These are phyloP conservation scores for Sebastes cheni DNA, from an alignment of 2,797 vertebrate genomes.

Conservation along the genomic window DNA sequence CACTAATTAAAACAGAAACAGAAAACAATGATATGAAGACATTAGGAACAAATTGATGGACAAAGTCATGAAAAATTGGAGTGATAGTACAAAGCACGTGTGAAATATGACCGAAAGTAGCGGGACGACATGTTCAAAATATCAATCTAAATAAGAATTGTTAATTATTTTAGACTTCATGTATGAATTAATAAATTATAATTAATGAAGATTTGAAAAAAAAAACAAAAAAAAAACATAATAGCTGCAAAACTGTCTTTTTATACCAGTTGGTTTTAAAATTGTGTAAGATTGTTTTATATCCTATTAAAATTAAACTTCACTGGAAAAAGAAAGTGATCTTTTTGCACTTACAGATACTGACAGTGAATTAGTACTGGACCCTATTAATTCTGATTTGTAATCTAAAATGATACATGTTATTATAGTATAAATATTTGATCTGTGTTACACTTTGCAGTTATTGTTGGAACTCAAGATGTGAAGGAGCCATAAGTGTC, in stretches of 20 bases:
- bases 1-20: no score
- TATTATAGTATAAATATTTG: neutral
- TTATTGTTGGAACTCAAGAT: neutral
- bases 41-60: no score
- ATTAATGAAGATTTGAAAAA: neutral
- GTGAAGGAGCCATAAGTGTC: neutral
- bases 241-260: neutral
- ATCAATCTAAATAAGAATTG: neutral
- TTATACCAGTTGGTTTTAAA: neutral
- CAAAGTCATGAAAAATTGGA: no score
- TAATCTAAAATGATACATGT: neutral
- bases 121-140: neutral
- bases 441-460: neutral
- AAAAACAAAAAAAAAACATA: neutral
- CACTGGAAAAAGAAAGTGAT: neutral
- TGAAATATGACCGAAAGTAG: no score
- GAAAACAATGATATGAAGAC: no score
- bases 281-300: neutral
- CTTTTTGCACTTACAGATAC: neutral
- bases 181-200: neutral
- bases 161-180: neutral
- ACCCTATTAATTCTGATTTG: neutral
- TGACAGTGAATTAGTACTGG: neutral
- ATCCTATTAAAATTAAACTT: neutral
- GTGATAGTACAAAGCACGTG: no score